Base-by-base conservation (phyloP, 2,888 invertebrate species). In the Ctena decussata region DNA sequence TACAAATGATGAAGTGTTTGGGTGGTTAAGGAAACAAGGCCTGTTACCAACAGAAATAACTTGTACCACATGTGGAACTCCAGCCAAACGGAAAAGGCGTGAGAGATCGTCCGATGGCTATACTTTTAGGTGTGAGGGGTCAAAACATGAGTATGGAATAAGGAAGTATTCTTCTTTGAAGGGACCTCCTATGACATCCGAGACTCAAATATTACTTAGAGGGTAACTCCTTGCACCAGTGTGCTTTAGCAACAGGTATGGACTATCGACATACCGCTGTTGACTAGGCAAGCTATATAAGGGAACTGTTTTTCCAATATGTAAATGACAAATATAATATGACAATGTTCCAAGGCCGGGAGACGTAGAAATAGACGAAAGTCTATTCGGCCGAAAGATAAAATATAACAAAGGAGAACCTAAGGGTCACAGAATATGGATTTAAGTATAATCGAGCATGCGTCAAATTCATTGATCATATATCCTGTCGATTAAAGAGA, bases 161-260 rank as follows among this genome's bases (percentile, higher is more conserved):
- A 53, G 83, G 27, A 79, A 77, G 11, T 41, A 39, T 30, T 83
- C 75, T 83, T 83, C 37, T 79, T 83, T 32, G 70, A 65, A 65
- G 65, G 35, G 65, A 35, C 65, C 21, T 6, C 65, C 5, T 65
- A 65, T 35, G 35, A 65, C 18, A 65, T 35, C 39, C 32, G 73
- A 30, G 73, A 73, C 30, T 73, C 32, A 73, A 73, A 21, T 24
- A 73, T 1, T 73, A 46, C 24, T 30, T 73, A 30, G 73, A 73
- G 11, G 65, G 65, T 11, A 32, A 35, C 65, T 35, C 49, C 18
- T 18, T 46, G 6, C 49, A 73, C 39, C 46, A 44, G 30, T 73
- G 49, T 30, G 73, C 73, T 8, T 49, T 49, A 30, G 18, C 49
- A 5, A 49, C 73, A 11, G 41, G 41, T 35, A 73, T 73, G 73